Conservation (phyloP, 2,797 vertebrate species). For the Callimico goeldii region DNA sequence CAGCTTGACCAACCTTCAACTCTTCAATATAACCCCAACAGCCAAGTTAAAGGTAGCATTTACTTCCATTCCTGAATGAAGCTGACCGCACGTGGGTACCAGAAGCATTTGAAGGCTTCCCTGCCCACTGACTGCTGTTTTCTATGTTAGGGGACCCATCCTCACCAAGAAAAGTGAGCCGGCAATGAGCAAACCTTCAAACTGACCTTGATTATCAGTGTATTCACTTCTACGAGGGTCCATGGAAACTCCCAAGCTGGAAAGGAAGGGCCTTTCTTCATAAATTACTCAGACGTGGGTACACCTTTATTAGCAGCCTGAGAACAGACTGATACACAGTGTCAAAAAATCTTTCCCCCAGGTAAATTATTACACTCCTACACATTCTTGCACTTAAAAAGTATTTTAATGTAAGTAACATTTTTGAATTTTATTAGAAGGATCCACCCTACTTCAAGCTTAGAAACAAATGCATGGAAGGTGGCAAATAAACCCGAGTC, state of each 20-base stretch:
- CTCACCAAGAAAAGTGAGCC: not conserved
- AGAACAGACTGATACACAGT: not conserved
- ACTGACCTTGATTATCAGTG: not conserved
- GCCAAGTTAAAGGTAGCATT: not conserved
- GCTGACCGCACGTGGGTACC: accelerated
- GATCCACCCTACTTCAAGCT: not conserved
- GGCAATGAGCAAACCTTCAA: too few species aligned
- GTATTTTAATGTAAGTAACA: not conserved
- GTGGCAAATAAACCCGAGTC: too few species aligned
- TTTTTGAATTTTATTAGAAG: not conserved
- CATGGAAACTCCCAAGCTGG: not conserved
- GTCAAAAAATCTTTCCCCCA: not conserved
- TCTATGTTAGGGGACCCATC: not conserved
- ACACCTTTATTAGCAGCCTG: not conserved
- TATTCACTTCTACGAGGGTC: not conserved
- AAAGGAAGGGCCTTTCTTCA: not conserved
- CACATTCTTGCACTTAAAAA: not conserved
- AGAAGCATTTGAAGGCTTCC: too few species aligned
- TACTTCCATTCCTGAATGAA: not conserved
- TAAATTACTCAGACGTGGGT: not conserved
- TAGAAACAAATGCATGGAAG: not conserved
- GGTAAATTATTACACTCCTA: not conserved
- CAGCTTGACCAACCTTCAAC: not conserved
- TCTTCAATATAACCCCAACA: not conserved
- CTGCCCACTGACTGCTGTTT: not conserved